Conservation (phyloP, 2,113 vertebrate species). For the Dermatemys mawii region DNA sequence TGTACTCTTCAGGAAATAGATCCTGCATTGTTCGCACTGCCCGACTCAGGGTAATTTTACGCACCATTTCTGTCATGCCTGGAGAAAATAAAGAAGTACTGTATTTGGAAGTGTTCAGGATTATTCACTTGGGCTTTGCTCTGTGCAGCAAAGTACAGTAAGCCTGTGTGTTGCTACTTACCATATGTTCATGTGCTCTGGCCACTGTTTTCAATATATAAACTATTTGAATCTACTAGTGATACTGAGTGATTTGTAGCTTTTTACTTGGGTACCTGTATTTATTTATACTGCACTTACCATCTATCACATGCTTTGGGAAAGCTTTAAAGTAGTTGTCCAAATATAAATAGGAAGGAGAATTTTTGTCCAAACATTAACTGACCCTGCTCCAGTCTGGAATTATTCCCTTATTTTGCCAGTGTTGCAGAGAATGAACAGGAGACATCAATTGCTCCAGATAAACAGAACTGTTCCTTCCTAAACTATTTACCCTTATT, state of each 20-base stretch:
- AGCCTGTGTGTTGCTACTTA: background rate
- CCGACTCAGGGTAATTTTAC: slow-evolving; percentile 93
- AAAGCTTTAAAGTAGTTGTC: background rate
- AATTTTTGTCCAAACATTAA: background rate
- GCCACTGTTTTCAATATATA: background rate
- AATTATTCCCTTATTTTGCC: background rate
- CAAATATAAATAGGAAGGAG: background rate
- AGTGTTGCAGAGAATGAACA: fast-evolving
- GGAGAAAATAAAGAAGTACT: background rate
- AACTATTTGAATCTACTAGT: background rate
- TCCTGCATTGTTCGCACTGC: slow-evolving; percentile 93
- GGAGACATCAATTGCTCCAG: background rate
- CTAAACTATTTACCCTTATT: background rate
- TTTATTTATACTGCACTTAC: background rate
- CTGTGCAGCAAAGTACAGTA: background rate
- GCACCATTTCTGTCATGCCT: slow-evolving; percentile 96
- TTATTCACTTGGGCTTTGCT: background rate
- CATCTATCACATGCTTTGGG: background rate
- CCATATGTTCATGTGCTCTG: background rate
- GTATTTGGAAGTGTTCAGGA: background rate
- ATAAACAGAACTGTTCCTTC: background rate
- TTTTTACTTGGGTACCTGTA: background rate
- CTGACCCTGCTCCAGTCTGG: background rate
- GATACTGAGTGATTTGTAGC: background rate
- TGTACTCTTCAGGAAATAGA: slow-evolving; percentile 94